These are phyloP conservation scores for Scyliorhinus canicula DNA, from an alignment of 2,797 vertebrate species.

Conservation along the genomic window DNA sequence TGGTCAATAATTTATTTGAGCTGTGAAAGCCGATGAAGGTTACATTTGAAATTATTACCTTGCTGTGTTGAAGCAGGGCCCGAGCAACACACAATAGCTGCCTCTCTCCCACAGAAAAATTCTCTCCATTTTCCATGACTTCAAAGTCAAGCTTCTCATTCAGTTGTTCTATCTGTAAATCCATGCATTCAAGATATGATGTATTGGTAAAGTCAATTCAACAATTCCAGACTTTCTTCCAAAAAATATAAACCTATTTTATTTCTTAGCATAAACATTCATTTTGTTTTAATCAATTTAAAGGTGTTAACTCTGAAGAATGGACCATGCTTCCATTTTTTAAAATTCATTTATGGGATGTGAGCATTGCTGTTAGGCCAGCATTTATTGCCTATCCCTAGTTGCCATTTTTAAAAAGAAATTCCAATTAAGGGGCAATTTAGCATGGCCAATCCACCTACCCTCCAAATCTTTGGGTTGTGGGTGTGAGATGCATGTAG, in stretches of 20 bases:
- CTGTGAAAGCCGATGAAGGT: slow-evolving; percentile 60
- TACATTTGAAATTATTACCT: slow-evolving; percentile 54
- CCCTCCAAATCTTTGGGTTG: too few species aligned
- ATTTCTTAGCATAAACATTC: not conserved
- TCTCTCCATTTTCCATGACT: slow-evolving; percentile 73
- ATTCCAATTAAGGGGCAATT: too few species aligned
- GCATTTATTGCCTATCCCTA: too few species aligned
- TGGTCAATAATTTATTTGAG: slow-evolving; percentile 58
- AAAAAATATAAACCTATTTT: not conserved
- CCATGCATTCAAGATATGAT: not conserved
- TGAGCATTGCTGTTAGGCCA: too few species aligned
- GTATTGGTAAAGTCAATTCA: not conserved
- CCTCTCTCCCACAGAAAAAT: slow-evolving; percentile 76
- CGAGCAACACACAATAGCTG: slow-evolving; percentile 75
- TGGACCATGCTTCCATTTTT: too few species aligned
- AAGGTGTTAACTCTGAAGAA: not conserved
- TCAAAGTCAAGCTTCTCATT: slow-evolving; percentile 63
- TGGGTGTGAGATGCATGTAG: too few species aligned
- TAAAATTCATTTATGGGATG: too few species aligned
- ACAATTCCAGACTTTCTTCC: not conserved
- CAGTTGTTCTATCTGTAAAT: slow-evolving; percentile 61
- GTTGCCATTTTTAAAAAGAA: too few species aligned
- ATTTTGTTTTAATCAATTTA: not conserved
- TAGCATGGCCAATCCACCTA: too few species aligned
- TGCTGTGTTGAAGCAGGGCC: slow-evolving; percentile 71